Evolutionary conservation across 2,113 vertebrate species (phyloP).

Genomic region (Hassar affinis): DNA sequence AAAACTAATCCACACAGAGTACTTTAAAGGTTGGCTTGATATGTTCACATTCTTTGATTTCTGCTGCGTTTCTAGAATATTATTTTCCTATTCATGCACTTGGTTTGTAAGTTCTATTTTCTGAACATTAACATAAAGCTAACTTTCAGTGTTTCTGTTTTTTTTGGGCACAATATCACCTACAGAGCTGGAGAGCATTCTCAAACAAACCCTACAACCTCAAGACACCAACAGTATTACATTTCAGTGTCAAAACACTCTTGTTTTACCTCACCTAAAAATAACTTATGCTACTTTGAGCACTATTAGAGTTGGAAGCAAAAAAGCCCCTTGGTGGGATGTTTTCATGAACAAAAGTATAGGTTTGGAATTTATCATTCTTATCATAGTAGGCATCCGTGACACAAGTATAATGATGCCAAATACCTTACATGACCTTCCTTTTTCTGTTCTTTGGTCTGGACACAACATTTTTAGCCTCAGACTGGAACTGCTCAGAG

Average conservation of each 20-base stretch:
- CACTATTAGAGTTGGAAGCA: background rate
- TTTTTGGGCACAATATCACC: conserved; percentile 1
- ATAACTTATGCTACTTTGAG: background rate
- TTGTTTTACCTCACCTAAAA: background rate
- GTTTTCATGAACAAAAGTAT: background rate
- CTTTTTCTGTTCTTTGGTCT: background rate
- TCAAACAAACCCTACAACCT: background rate
- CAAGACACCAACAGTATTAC: conserved; percentile 13
- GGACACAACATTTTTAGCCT: background rate
- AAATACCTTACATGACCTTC: background rate
- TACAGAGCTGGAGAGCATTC: conserved; percentile 1
- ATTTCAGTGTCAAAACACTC: background rate
- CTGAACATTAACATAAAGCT: background rate
- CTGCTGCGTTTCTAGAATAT: background rate
- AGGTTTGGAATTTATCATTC: background rate
- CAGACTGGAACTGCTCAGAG: background rate
- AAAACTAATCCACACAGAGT: background rate
- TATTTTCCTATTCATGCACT: background rate
- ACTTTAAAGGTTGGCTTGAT: background rate
- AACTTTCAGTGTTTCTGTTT: conserved; percentile 9
- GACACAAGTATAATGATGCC: background rate
- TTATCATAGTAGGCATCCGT: background rate
- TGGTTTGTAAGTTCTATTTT: background rate
- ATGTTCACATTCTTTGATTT: background rate
- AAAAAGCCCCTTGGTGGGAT: background rate